These are phyloP conservation scores for Picus viridis DNA, from an alignment of 2,797 vertebrate genomes.

Conservation along the genomic window DNA sequence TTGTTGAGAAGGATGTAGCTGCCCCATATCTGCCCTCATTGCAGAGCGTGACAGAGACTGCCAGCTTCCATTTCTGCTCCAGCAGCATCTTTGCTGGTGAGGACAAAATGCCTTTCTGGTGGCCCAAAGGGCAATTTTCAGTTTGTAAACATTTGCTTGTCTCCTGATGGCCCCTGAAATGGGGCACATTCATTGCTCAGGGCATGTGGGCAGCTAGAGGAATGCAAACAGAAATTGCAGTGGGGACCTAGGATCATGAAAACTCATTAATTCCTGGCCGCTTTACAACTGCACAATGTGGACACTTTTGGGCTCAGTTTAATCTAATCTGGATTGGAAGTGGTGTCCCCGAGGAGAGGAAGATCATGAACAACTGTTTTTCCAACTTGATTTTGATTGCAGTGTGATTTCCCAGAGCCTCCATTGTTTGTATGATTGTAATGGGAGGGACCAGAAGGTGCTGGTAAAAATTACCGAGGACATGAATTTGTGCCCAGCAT, in stretches of 20 bases:
- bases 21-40: not conserved
- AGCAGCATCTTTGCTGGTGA: not conserved
- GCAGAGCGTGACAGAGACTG: not conserved
- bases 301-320: not conserved
- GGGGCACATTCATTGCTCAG: not conserved
- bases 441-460: not conserved
- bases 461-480: not conserved
- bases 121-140: not conserved
- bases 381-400: rapidly evolving
- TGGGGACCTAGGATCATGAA: not conserved
- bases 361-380: not conserved
- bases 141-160: not conserved
- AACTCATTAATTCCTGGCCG: not conserved
- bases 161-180: rapidly evolving
- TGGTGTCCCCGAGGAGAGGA: not conserved
- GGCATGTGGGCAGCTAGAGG: rapidly evolving
- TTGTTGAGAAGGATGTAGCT: not conserved
- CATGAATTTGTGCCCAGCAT: not conserved
- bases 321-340: constrained; percentile 10
- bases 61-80: not conserved
- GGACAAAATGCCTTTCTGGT: rapidly evolving
- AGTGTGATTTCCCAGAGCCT: not conserved
- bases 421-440: rapidly evolving
- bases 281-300: not conserved
- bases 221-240: not conserved